phyloP scores from a whole-genome alignment of 2,797 vertebrate species.

The Leptodactylus fallax region DNA sequence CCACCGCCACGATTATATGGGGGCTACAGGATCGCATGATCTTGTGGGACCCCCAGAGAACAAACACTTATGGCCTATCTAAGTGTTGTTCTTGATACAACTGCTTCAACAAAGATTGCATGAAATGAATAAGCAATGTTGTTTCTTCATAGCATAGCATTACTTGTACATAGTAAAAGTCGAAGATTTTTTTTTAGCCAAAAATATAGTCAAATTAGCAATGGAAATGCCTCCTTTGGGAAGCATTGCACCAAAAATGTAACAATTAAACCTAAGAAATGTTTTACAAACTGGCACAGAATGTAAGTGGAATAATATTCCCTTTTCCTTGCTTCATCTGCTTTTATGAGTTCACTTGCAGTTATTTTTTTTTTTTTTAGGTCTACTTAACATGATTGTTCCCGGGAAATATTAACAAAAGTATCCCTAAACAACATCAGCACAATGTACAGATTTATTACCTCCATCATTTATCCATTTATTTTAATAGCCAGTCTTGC shows the following conservation, averaged over 20 bases:
- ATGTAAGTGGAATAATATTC: not conserved
- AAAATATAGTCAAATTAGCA: conserved; percentile 21
- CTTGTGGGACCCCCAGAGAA: too few relatives aligned
- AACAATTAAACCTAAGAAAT: conserved; percentile 8
- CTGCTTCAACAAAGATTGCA: not conserved
- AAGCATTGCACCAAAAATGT: not conserved
- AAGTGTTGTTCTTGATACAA: too few relatives aligned
- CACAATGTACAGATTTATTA: conserved; percentile 43
- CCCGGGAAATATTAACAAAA: conserved; percentile 25
- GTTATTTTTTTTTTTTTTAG: not conserved
- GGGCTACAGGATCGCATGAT: too few relatives aligned
- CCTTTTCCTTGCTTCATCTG: not conserved
- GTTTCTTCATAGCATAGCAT: not conserved
- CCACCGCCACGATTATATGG: too few relatives aligned
- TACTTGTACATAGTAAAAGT: not conserved
- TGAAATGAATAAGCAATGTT: not conserved
- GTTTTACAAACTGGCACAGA: not conserved
- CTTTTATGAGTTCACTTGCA: conserved; percentile 18
- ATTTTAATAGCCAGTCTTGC: conserved; percentile 47
- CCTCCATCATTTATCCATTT: conserved; percentile 55
- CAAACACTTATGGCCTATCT: too few relatives aligned
- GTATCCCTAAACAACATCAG: conserved; percentile 45
- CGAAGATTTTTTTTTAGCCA: not conserved
- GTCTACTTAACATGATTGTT: conserved; percentile 26
- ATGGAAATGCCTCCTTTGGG: not conserved